Evolutionary conservation across 2,888 invertebrate genomes (phyloP).

Genomic region (Cinara cedri): DNA sequence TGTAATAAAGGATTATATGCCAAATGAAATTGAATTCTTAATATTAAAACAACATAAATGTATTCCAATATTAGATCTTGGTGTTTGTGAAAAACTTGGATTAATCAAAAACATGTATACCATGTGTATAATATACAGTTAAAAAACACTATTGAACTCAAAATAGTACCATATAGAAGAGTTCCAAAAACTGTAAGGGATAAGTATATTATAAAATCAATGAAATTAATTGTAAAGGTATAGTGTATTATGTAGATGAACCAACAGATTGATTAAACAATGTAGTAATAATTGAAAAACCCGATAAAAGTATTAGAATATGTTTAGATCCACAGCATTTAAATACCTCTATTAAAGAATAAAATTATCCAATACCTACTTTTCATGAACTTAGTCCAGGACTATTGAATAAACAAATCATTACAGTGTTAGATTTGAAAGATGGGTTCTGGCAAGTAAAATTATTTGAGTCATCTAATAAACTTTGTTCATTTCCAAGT

Average conservation of each 20-base stretch:
- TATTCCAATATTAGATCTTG: too few relatives aligned
- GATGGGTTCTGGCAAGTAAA: too few relatives aligned
- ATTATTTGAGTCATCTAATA: constrained; percentile 58
- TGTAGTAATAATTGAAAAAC: constrained; percentile 3
- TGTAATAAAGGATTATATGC: too few relatives aligned
- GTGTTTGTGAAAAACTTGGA: too few relatives aligned
- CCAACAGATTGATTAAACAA: not conserved
- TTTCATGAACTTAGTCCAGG: constrained; percentile 5
- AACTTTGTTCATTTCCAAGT: constrained; percentile 59
- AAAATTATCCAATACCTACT: not conserved
- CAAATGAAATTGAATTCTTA: too few relatives aligned
- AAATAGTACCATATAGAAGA: not conserved
- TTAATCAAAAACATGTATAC: too few relatives aligned
- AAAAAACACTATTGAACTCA: too few relatives aligned
- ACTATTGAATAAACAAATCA: too few relatives aligned
- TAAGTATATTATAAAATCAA: not conserved
- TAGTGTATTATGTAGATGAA: constrained; percentile 2
- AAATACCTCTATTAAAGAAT: not conserved
- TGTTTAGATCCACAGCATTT: constrained; percentile 11
- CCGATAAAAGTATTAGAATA: not conserved
- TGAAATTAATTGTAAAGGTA: not conserved
- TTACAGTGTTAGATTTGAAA: too few relatives aligned
- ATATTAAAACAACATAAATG: too few relatives aligned
- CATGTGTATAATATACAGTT: too few relatives aligned
- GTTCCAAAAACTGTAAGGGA: not conserved